A percentile compares a stretch with the other conserved stretches of the same genome.
Conservation (phyloP, 2,888 invertebrate genomes). For the Drosophila falleni region DNA sequence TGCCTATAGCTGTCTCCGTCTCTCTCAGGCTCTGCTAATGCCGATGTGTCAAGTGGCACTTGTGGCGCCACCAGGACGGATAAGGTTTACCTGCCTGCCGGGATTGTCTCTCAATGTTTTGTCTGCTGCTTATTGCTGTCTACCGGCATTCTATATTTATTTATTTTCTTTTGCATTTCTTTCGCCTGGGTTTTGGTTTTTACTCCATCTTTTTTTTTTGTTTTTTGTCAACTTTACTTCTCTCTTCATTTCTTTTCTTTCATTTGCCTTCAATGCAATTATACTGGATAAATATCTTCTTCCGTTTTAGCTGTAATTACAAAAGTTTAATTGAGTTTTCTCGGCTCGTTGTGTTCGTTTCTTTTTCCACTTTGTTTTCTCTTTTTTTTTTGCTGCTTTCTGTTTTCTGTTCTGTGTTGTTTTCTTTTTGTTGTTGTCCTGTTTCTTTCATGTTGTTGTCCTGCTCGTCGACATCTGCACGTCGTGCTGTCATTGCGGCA, state of each 20-base stretch:
- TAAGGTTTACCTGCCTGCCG: constrained; percentile 27
- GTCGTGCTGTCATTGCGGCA: constrained; percentile 51
- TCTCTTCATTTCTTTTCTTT: constrained; percentile 59
- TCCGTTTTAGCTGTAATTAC: constrained; percentile 85
- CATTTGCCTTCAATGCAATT: constrained; percentile 85
- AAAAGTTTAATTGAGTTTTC: constrained; percentile 85
- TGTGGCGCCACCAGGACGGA: constrained; percentile 41
- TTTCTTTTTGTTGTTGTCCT: constrained; percentile 36
- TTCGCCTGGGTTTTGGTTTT: constrained; percentile 59
- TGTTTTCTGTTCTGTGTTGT: constrained; percentile 1
- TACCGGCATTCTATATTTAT: constrained; percentile 67
- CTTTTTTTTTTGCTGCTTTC: constrained; percentile 15
- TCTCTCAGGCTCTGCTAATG: not conserved
- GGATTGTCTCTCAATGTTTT: constrained; percentile 41
- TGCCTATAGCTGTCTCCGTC: not conserved
- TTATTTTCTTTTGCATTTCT: constrained; percentile 63
- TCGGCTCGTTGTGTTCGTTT: constrained; percentile 77
- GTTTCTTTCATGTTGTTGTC: constrained; percentile 42
- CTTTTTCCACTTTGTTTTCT: constrained; percentile 34
- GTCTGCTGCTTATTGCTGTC: constrained; percentile 39
- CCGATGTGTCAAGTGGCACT: constrained; percentile 62
- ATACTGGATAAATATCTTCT: constrained; percentile 85
- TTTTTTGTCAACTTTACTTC: constrained; percentile 5
- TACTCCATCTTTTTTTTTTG: constrained; percentile 3
- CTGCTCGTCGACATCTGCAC: constrained; percentile 31